Evolutionary conservation across 2,113 vertebrate genomes (phyloP).

Genomic region (Mirounga angustirostris): DNA sequence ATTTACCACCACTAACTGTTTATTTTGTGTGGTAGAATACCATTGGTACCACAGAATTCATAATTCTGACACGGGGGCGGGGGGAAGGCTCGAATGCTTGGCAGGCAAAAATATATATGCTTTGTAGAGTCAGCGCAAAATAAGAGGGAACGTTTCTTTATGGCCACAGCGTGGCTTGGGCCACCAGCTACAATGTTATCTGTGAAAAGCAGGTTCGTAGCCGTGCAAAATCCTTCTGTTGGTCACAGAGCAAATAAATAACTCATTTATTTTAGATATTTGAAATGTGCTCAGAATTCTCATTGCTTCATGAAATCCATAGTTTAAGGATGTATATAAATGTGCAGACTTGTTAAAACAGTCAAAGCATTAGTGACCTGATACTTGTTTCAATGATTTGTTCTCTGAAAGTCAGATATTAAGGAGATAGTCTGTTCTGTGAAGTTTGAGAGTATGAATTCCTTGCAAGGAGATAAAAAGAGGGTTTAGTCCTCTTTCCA

Average conservation of each 20-base stretch:
- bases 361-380: background rate
- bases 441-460: constrained; percentile 15
- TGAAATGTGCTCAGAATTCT: constrained; percentile 49
- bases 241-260: constrained; percentile 66
- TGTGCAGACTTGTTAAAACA: constrained; percentile 36
- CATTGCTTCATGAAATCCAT: constrained; percentile 7
- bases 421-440: background rate
- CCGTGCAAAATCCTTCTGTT: background rate
- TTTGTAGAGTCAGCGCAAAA: constrained; percentile 71
- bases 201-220: constrained; percentile 73
- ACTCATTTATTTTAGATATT: constrained; percentile 70
- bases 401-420: constrained; percentile 8
- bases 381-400: background rate
- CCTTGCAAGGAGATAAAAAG: background rate
- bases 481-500: background rate
- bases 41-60: constrained; percentile 51
- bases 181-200: constrained; percentile 72
- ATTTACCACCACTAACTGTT: constrained; percentile 60
- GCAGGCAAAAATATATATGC: constrained; percentile 68
- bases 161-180: constrained; percentile 31
- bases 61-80: background rate
- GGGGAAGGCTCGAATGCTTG: constrained; percentile 35
- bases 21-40: constrained; percentile 57
- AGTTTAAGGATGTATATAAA: background rate
- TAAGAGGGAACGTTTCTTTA: constrained; percentile 61